Conservation (phyloP, 2,113 vertebrate species). For the Brachyhypopomus gauderio region DNA sequence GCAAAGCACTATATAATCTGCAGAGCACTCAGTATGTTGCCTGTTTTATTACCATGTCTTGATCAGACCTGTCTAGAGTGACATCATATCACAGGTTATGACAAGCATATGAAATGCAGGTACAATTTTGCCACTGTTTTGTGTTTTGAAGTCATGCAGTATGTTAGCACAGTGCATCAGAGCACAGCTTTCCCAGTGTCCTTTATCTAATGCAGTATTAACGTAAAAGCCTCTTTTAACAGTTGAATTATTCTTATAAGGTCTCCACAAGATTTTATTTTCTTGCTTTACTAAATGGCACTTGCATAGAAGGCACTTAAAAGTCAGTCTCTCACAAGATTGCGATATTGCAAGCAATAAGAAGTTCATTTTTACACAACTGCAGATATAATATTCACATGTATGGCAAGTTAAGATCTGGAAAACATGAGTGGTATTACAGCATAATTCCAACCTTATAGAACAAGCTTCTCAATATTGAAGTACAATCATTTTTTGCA, state of each 20-base stretch:
- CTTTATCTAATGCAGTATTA: not conserved
- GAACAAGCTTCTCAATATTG: not conserved
- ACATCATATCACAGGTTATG: not conserved
- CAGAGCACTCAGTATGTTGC: not conserved
- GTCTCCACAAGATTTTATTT: not conserved
- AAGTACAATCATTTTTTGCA: not conserved
- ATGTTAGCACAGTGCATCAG: not conserved
- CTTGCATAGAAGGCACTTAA: constrained; percentile 1
- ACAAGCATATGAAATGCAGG: no score
- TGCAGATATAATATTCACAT: not conserved
- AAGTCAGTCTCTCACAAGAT: not conserved
- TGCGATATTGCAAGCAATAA: not conserved
- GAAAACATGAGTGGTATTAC: not conserved
- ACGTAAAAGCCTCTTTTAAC: not conserved
- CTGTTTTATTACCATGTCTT: not conserved
- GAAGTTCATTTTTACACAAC: not conserved
- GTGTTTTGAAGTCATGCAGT: not conserved
- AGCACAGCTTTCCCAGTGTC: not conserved
- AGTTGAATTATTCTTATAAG: not conserved
- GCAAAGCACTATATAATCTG: not conserved
- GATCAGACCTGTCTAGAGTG: not conserved
- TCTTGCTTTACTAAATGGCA: constrained; percentile 8
- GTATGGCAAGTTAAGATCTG: not conserved
- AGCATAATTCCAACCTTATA: not conserved
- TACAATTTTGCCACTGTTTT: not conserved